Percentiles rank a stretch among this genome's conserved stretches.
These are phyloP conservation scores for Holcopasites calliopsidis DNA, from an alignment of 1,140 invertebrate species.

Conservation along the genomic window DNA sequence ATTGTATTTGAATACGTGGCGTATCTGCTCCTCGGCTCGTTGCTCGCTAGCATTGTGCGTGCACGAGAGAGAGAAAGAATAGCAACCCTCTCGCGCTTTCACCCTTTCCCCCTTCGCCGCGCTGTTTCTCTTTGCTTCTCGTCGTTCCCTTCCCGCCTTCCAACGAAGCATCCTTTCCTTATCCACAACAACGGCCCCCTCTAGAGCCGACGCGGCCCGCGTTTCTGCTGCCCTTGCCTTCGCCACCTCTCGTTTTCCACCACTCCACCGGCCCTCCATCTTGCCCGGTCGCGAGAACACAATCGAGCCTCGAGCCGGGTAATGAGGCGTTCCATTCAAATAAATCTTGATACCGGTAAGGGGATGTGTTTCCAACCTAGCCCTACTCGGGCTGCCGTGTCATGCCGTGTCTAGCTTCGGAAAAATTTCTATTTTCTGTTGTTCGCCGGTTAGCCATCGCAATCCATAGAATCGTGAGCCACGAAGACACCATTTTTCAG, in stretches of 20 bases:
- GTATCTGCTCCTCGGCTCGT: constrained; percentile 68
- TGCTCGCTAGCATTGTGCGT: constrained; percentile 68
- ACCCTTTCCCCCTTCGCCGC: constrained; percentile 20
- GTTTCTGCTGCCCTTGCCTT: constrained; percentile 33
- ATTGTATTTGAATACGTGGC: constrained; percentile 78
- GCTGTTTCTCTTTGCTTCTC: constrained; percentile 35
- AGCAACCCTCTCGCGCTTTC: not conserved
- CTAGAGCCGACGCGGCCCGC: constrained; percentile 21
- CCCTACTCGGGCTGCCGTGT: constrained; percentile 63
- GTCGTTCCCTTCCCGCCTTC: constrained; percentile 9
- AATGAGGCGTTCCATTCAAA: constrained; percentile 78
- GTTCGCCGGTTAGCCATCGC: not conserved
- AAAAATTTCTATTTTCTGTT: constrained; percentile 61
- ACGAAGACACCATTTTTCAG: not conserved
- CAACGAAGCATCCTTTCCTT: constrained; percentile 26
- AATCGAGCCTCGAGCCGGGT: constrained; percentile 73
- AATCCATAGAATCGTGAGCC: not conserved
- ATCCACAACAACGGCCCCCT: constrained; percentile 2
- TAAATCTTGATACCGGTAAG: constrained; percentile 76
- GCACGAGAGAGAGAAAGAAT: constrained; percentile 28
- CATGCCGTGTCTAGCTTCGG: constrained; percentile 48
- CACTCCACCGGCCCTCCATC: constrained; percentile 32
- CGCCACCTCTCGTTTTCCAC: constrained; percentile 26
- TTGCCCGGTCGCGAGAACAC: constrained; percentile 65
- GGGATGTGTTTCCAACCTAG: constrained; percentile 68